These are phyloP conservation scores for Cydia amplana DNA, from an alignment of 1,140 invertebrate species.

Conservation along the genomic window DNA sequence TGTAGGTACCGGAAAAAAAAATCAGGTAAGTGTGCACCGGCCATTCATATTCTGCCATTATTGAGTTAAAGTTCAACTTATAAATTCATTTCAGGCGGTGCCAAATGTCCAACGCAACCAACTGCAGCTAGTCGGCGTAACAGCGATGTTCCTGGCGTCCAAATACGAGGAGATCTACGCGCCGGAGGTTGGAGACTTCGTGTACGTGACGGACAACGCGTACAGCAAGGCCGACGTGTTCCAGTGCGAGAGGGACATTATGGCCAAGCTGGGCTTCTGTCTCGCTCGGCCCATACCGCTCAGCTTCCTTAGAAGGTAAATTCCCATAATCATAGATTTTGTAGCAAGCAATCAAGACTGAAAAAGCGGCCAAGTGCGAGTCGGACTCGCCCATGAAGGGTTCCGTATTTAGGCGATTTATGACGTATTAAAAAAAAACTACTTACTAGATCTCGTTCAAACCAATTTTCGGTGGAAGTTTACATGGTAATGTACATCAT, in stretches of 20 bases:
- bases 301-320: slow-evolving; percentile 90
- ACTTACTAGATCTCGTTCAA: too few relatives aligned
- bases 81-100: slow-evolving; percentile 49
- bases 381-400: too few relatives aligned
- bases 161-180: slow-evolving; percentile 98
- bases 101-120: slow-evolving; percentile 82
- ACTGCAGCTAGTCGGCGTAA: slow-evolving; percentile 94
- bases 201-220: slow-evolving; percentile 95
- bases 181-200: slow-evolving; percentile 93
- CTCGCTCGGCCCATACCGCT: slow-evolving; percentile 92
- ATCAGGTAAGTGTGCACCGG: too few relatives aligned
- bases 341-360: too few relatives aligned
- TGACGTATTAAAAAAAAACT: too few relatives aligned
- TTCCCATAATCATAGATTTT: neutral
- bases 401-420: too few relatives aligned
- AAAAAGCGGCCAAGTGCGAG: too few relatives aligned
- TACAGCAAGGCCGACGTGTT: slow-evolving; percentile 90
- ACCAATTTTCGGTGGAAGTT: too few relatives aligned
- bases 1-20: too few relatives aligned
- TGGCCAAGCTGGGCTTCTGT: slow-evolving; percentile 88
- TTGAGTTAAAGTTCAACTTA: neutral
- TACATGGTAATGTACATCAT: too few relatives aligned
- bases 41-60: neutral
- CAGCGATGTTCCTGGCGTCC: slow-evolving; percentile 94
- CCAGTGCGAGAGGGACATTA: slow-evolving; percentile 90